phyloP scores from a whole-genome alignment of 2,113 vertebrate species.

The Notothenia rossii region DNA sequence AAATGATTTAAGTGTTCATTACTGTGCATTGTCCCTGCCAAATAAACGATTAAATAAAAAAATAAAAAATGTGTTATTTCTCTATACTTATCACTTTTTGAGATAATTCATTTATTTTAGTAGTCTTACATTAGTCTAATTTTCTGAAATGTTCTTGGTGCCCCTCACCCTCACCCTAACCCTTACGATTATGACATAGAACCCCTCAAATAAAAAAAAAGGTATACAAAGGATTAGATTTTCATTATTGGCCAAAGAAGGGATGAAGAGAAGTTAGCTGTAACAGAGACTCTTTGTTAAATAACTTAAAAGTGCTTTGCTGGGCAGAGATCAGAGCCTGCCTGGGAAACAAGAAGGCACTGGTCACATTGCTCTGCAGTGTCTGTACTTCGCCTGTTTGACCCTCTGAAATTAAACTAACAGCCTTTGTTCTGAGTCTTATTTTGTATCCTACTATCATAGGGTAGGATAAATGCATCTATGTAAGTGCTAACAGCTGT shows the following conservation, averaged over 20 bases:
- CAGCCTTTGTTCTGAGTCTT: constrained; percentile 22
- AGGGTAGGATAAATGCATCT: constrained; percentile 42
- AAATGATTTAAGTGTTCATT: too few species aligned
- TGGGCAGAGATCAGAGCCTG: constrained; percentile 36
- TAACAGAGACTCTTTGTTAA: constrained; percentile 22
- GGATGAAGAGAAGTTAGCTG: background rate
- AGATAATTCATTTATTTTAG: too few species aligned
- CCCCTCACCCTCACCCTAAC: too few species aligned
- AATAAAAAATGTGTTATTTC: too few species aligned
- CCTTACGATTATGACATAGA: background rate
- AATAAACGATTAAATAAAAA: too few species aligned
- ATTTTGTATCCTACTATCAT: constrained; percentile 41
- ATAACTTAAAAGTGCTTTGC: constrained; percentile 35
- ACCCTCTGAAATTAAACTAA: background rate
- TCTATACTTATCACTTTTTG: too few species aligned
- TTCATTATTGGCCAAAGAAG: background rate
- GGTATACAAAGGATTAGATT: background rate
- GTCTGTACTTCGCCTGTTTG: constrained; percentile 1
- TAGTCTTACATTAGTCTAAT: too few species aligned
- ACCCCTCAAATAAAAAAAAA: background rate
- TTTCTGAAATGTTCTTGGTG: too few species aligned
- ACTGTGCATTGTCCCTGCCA: too few species aligned
- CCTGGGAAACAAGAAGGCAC: background rate
- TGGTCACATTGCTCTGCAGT: background rate
- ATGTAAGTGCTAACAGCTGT: constrained; percentile 51